Conservation (phyloP, 1,140 invertebrate genomes). For the Aphidius gifuensis region DNA sequence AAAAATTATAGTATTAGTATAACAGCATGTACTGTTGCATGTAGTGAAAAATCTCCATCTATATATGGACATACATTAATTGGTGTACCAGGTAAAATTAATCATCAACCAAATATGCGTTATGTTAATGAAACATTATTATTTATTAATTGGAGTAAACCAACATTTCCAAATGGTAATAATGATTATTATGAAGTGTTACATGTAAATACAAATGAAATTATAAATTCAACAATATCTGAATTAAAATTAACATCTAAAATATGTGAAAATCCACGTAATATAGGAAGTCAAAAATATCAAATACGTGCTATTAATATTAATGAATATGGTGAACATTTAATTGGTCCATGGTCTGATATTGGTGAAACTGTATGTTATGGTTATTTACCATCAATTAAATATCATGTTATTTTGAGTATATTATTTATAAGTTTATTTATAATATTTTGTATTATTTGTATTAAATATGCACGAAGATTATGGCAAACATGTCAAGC, state of each 20-base stretch:
- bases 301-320: conserved; percentile 52
- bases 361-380: conserved; percentile 50
- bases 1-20: conserved; percentile 67
- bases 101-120: conserved; percentile 50
- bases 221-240: conserved; percentile 39
- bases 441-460: conserved; percentile 41
- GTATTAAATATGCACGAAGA: conserved; percentile 41
- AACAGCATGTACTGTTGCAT: conserved; percentile 68
- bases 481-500: conserved; percentile 53
- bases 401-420: not conserved
- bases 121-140: conserved; percentile 53
- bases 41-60: conserved; percentile 55
- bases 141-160: conserved; percentile 60
- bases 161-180: conserved; percentile 62
- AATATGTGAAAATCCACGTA: conserved; percentile 44
- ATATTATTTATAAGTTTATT: conserved; percentile 45
- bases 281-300: conserved; percentile 42
- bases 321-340: conserved; percentile 35
- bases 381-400: conserved; percentile 38
- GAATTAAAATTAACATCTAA: conserved; percentile 44
- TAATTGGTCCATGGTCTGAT: conserved; percentile 52
- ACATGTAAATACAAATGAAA: conserved; percentile 33
- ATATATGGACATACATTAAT: conserved; percentile 59
- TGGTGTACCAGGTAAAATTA: conserved; percentile 58
- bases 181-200: conserved; percentile 59